phyloP scores from a whole-genome alignment of 2,888 invertebrate genomes.

The Perizoma flavofasciatum region DNA sequence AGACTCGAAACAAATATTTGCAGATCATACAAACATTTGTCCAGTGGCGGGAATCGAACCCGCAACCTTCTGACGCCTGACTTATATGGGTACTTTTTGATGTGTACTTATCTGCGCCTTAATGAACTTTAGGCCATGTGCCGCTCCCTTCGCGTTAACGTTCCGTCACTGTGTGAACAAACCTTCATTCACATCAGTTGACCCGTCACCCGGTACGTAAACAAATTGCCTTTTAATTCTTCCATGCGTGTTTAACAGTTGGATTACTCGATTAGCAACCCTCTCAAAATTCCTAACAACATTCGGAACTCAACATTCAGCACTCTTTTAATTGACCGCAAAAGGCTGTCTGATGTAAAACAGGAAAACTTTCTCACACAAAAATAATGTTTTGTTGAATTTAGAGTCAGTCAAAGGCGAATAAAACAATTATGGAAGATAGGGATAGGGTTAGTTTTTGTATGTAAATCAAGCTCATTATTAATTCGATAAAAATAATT shows the following conservation, averaged over 20 bases:
- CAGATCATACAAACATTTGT: too few relatives aligned
- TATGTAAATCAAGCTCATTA: too few relatives aligned
- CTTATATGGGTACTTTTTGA: too few relatives aligned
- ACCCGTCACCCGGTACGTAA: conserved; percentile 42
- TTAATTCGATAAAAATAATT: too few relatives aligned
- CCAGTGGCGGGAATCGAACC: too few relatives aligned
- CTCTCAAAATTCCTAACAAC: conserved; percentile 49
- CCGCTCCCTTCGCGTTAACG: not conserved
- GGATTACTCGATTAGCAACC: conserved; percentile 63
- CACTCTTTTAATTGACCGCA: conserved; percentile 59
- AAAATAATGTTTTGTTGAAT: not conserved
- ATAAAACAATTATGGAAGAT: too few relatives aligned
- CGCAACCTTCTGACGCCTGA: too few relatives aligned
- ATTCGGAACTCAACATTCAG: conserved; percentile 49
- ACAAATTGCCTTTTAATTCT: conserved; percentile 61
- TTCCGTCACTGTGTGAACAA: conserved; percentile 10
- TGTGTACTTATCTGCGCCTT: too few relatives aligned
- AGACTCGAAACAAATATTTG: too few relatives aligned
- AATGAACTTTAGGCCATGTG: too few relatives aligned
- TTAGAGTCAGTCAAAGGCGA: not conserved
- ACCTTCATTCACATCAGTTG: conserved; percentile 12
- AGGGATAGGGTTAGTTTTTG: too few relatives aligned
- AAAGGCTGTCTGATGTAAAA: conserved; percentile 40
- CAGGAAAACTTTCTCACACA: conserved; percentile 28
- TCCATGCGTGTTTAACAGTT: conserved; percentile 64